phyloP scores from a whole-genome alignment of 2,888 invertebrate species.

The Eubasilissa splendida region DNA sequence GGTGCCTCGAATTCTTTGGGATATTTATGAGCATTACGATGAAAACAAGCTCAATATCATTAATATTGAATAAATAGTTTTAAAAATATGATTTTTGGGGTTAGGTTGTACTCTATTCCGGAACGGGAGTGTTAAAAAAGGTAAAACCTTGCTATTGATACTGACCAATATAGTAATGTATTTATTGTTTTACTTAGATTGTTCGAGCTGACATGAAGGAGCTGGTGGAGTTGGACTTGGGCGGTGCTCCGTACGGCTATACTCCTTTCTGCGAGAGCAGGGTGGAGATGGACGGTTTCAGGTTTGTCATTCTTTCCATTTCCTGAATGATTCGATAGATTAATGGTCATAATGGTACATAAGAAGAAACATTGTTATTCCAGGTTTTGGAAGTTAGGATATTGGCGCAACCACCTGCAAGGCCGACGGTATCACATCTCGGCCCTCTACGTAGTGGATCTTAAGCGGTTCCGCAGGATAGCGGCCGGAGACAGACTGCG shows the following conservation, averaged over 20 bases:
- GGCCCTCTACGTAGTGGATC: conserved; percentile 97
- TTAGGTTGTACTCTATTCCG: too few species aligned
- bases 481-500: conserved; percentile 98
- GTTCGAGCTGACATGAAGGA: conserved; percentile 95
- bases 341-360: too few species aligned
- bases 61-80: too few species aligned
- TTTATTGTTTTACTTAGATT: conserved; percentile 73
- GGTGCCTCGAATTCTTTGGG: too few species aligned
- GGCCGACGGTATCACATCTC: conserved; percentile 96
- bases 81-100: too few species aligned
- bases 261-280: conserved; percentile 99
- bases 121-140: too few species aligned
- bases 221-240: conserved; percentile 91
- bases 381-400: conserved; percentile 99
- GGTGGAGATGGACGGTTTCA: conserved; percentile 98
- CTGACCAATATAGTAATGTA: too few species aligned
- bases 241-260: conserved; percentile 97
- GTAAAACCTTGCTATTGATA: too few species aligned
- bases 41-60: too few species aligned
- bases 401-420: conserved; percentile 97
- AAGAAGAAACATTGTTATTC: not conserved
- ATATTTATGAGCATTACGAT: too few species aligned
- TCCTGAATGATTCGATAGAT: too few species aligned
- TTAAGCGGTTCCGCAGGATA: conserved; percentile 95
- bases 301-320: conserved; percentile 63